phyloP scores from a whole-genome alignment of 2,113 vertebrate species.

The Dissostichus mawsoni region DNA sequence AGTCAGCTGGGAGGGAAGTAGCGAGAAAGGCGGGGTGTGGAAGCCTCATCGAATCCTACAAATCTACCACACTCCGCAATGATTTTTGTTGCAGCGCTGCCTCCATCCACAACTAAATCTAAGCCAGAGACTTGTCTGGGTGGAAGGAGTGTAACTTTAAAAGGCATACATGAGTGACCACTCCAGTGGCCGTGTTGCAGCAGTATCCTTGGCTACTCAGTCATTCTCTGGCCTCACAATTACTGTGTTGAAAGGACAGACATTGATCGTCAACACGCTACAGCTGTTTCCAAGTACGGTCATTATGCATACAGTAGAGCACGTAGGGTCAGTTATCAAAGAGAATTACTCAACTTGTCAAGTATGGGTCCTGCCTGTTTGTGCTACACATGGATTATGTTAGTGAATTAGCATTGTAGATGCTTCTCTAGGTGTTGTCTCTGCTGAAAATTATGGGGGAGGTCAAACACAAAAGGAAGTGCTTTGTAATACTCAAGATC shows the following conservation, averaged over 20 bases:
- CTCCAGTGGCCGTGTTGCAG: slow-evolving; percentile 56
- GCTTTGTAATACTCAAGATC: neutral
- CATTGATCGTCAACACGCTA: slow-evolving; percentile 69
- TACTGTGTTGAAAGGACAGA: slow-evolving; percentile 67
- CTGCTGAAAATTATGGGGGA: slow-evolving; percentile 11
- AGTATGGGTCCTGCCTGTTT: slow-evolving; percentile 20
- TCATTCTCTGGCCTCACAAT: slow-evolving; percentile 72
- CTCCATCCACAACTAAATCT: slow-evolving; percentile 73
- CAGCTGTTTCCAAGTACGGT: slow-evolving; percentile 49
- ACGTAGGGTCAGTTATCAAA: slow-evolving; percentile 55
- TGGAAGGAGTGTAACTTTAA: slow-evolving; percentile 77
- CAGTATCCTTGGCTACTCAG: slow-evolving; percentile 60
- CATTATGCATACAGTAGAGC: slow-evolving; percentile 55
- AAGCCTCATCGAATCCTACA: slow-evolving; percentile 66
- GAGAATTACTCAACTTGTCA: slow-evolving; percentile 59
- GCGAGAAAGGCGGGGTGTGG: slow-evolving; percentile 59
- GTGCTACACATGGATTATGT: slow-evolving; percentile 21
- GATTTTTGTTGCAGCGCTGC: slow-evolving; percentile 61
- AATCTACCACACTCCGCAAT: slow-evolving; percentile 54
- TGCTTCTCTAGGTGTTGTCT: slow-evolving; percentile 21
- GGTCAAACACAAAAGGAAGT: slow-evolving; percentile 37
- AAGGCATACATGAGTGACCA: slow-evolving; percentile 78
- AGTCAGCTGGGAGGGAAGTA: slow-evolving; percentile 79
- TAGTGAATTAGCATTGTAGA: slow-evolving; percentile 38
- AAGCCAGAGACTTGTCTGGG: slow-evolving; percentile 69